Evolutionary conservation across 2,113 vertebrate species (phyloP).

Genomic region (Pithys albifrons): DNA sequence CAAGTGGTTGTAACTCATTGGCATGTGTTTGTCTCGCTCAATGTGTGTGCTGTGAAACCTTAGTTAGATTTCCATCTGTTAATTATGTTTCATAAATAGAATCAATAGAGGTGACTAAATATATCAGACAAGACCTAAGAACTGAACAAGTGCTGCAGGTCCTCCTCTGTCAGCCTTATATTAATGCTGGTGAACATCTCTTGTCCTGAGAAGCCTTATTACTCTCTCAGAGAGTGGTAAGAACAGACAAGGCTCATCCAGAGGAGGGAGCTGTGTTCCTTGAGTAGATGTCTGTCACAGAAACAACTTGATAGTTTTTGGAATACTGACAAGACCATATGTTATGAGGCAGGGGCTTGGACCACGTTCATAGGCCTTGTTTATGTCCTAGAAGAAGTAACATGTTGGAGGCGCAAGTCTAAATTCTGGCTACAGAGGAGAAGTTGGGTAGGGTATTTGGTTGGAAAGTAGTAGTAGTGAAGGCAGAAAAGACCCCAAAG

Average conservation of each 20-base stretch:
- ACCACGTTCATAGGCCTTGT: background rate
- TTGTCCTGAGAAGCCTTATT: background rate
- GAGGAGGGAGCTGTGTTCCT: background rate
- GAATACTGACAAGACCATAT: background rate
- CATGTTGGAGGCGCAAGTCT: background rate
- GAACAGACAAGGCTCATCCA: background rate
- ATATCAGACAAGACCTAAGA: background rate
- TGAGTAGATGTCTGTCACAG: background rate
- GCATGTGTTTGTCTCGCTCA: background rate
- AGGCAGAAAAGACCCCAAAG: background rate
- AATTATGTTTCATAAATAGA: background rate
- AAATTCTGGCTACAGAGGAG: background rate
- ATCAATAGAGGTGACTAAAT: background rate
- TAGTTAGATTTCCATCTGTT: background rate
- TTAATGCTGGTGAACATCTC: background rate
- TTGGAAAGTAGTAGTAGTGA: background rate
- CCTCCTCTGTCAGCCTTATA: background rate
- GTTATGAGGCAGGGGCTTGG: background rate
- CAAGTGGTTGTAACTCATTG: background rate
- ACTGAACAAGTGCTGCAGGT: background rate
- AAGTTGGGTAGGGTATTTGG: background rate
- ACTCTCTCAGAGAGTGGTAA: background rate
- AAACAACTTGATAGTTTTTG: background rate
- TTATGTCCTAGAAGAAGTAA: background rate
- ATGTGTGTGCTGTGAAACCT: background rate